Evolutionary conservation across 2,888 invertebrate species (phyloP).

Genomic region (Crossocerus cetratus): DNA sequence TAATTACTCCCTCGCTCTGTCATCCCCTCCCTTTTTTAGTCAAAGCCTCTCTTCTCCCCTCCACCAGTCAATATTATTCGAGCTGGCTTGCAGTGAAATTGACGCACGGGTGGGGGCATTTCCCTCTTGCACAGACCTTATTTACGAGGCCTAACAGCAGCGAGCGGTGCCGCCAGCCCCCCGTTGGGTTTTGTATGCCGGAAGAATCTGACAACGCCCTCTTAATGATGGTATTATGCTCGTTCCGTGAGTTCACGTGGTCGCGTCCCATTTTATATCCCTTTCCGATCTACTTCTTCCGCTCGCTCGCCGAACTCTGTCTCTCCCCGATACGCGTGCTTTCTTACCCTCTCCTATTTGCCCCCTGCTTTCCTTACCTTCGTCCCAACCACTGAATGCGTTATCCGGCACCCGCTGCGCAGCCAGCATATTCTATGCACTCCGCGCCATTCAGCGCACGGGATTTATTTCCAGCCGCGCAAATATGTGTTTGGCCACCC

Average conservation of each 20-base stretch:
- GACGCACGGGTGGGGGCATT: constrained; percentile 37
- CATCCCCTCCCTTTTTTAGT: background rate
- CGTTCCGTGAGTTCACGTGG: constrained; percentile 52
- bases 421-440: constrained; percentile 25
- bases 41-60: constrained; percentile 3
- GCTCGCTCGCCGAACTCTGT: background rate
- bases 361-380: background rate
- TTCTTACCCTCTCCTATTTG: background rate
- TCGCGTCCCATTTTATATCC: constrained; percentile 40
- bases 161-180: constrained; percentile 40
- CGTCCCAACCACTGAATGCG: background rate
- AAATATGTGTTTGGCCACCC: no score
- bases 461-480: constrained; percentile 51
- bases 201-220: constrained; percentile 61
- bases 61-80: constrained; percentile 41
- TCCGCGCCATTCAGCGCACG: constrained; percentile 31
- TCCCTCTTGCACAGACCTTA: constrained; percentile 45
- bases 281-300: constrained; percentile 13
- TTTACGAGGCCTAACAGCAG: constrained; percentile 45
- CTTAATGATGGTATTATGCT: constrained; percentile 64
- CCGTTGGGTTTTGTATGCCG: constrained; percentile 57
- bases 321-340: background rate
- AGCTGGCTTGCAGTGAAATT: constrained; percentile 39
- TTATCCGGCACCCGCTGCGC: background rate
- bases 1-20: constrained; percentile 7